These are phyloP conservation scores for Dicyrtomina minuta DNA, from an alignment of 2,888 invertebrate genomes.

Conservation along the genomic window DNA sequence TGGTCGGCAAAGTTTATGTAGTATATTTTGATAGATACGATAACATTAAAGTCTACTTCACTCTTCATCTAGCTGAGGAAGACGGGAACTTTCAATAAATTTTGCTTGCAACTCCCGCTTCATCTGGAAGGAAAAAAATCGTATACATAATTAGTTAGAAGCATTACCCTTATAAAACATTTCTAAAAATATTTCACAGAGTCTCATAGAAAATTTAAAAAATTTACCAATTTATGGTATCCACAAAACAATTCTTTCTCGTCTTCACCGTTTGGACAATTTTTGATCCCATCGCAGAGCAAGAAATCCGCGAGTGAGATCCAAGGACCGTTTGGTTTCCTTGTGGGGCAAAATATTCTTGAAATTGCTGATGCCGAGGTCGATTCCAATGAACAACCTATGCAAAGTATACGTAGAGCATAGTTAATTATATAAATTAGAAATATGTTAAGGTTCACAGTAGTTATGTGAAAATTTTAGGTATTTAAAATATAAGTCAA, in stretches of 20 bases:
- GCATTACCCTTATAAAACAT: too few relatives aligned
- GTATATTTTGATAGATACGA: too few relatives aligned
- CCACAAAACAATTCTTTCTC: neutral
- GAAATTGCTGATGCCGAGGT: neutral
- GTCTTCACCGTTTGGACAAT: constrained; percentile 7
- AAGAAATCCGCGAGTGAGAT: constrained; percentile 2
- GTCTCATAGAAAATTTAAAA: too few relatives aligned
- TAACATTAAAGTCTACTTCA: too few relatives aligned
- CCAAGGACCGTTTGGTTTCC: constrained; percentile 1
- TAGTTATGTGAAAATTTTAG: neutral
- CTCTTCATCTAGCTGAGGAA: too few relatives aligned
- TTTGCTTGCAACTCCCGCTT: too few relatives aligned
- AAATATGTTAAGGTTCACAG: neutral
- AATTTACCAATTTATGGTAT: neutral
- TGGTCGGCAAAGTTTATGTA: too few relatives aligned
- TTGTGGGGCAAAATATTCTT: neutral
- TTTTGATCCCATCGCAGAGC: neutral
- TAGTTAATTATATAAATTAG: neutral
- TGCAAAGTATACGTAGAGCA: too few relatives aligned
- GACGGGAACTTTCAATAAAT: too few relatives aligned
- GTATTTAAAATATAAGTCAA: neutral
- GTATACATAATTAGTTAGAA: too few relatives aligned
- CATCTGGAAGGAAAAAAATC: too few relatives aligned
- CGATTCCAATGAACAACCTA: neutral
- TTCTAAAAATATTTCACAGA: too few relatives aligned